Evolutionary conservation across 2,113 vertebrate genomes (phyloP).

Genomic region (Rhynchomys soricoides): DNA sequence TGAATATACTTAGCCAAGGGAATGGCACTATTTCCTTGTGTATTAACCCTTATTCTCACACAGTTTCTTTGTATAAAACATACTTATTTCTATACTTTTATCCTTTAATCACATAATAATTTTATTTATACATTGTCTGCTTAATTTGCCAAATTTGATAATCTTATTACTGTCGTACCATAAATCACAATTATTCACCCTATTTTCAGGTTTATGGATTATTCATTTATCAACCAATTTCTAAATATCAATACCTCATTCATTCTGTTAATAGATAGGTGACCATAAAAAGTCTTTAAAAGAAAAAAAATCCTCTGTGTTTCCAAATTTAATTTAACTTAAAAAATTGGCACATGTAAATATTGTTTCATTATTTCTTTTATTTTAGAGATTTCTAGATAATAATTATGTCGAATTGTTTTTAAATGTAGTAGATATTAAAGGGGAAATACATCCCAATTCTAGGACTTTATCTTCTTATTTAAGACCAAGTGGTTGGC

Average conservation of each 20-base stretch:
- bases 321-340: conserved; percentile 28
- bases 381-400: not conserved
- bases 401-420: not conserved
- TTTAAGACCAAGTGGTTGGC: not conserved
- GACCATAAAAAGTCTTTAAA: conserved; percentile 10
- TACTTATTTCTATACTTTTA: no score
- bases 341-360: conserved; percentile 1
- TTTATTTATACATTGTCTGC: no score
- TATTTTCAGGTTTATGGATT: not conserved
- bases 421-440: not conserved
- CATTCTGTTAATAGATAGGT: not conserved
- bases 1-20: no score
- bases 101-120: no score
- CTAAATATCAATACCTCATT: conserved; percentile 42
- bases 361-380: conserved; percentile 37
- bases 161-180: no score
- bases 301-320: conserved; percentile 56
- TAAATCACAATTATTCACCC: no score
- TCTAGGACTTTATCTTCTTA: not conserved
- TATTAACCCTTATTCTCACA: not conserved
- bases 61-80: no score
- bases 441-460: not conserved
- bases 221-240: conserved; percentile 21
- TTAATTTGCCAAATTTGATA: no score
- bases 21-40: not conserved